Conservation (phyloP, 2,888 invertebrate species). For the Drosophila anceps region DNA sequence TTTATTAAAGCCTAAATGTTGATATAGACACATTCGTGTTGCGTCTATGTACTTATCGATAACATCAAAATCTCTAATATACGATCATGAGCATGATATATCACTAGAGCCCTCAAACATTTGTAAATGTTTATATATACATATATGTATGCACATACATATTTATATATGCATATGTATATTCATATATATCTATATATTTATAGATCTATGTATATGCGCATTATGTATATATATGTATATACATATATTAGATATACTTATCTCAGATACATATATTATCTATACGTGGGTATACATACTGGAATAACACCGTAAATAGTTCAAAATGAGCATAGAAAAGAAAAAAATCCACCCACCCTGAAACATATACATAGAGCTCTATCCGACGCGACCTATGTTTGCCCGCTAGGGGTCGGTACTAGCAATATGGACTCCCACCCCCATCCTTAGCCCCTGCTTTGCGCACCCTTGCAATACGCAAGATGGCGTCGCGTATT, state of each 20-base stretch:
- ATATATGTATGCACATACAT: too few species aligned
- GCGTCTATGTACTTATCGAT: too few species aligned
- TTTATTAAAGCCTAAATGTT: too few species aligned
- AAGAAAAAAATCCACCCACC: neutral
- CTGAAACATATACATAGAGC: neutral
- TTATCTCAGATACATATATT: neutral
- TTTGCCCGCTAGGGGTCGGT: neutral
- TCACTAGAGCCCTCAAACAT: too few species aligned
- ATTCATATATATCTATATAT: neutral
- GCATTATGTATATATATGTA: neutral
- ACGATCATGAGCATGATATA: too few species aligned
- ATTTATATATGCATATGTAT: too few species aligned
- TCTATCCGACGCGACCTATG: neutral
- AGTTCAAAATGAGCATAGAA: neutral
- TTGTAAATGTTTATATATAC: too few species aligned
- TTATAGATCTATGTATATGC: neutral
- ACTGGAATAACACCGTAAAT: neutral
- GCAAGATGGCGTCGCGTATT: conserved; percentile 10
- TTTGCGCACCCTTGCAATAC: conserved; percentile 1
- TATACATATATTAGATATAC: neutral
- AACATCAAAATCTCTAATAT: too few species aligned
- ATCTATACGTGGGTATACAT: neutral
- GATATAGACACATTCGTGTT: too few species aligned
- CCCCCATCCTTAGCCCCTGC: neutral
- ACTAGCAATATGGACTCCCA: neutral